Evolutionary conservation across 2,888 invertebrate species (phyloP).

Genomic region (Drosophila falleni): DNA sequence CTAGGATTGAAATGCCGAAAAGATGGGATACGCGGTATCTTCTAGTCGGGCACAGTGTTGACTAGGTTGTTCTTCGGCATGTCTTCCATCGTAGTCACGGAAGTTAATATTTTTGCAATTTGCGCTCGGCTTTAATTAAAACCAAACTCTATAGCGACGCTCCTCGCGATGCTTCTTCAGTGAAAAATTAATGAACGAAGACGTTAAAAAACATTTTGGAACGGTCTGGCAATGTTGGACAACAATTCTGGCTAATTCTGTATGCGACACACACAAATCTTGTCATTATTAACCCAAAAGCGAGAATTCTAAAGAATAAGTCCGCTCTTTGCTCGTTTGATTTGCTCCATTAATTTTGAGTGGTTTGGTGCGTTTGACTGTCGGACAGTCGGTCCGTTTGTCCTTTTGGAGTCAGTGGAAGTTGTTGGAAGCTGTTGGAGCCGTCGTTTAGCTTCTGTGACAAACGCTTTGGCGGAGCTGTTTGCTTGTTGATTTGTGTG

Average conservation of each 20-base stretch:
- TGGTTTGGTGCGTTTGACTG: slow-evolving; percentile 29
- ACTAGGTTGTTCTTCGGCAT: not conserved
- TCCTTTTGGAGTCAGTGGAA: slow-evolving; percentile 13
- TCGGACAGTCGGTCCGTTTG: slow-evolving; percentile 8
- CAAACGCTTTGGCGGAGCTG: slow-evolving; percentile 48
- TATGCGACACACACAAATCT: slow-evolving; percentile 77
- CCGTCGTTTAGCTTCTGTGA: slow-evolving; percentile 63
- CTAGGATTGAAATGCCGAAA: not conserved
- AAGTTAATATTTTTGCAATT: slow-evolving; percentile 72
- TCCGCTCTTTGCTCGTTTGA: slow-evolving; percentile 69
- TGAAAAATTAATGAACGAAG: slow-evolving; percentile 54
- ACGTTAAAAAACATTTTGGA: slow-evolving; percentile 10
- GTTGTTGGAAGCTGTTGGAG: slow-evolving; percentile 3
- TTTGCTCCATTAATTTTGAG: slow-evolving; percentile 77
- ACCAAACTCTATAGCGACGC: slow-evolving; percentile 36
- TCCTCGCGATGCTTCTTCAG: slow-evolving; percentile 13
- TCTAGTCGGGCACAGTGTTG: not conserved
- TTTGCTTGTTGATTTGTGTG: slow-evolving; percentile 73
- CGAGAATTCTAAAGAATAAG: slow-evolving; percentile 12
- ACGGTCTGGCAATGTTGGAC: slow-evolving; percentile 43
- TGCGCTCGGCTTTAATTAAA: slow-evolving; percentile 64
- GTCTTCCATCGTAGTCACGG: slow-evolving; percentile 17
- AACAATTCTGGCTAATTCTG: slow-evolving; percentile 63
- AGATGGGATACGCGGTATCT: not conserved
- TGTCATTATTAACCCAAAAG: slow-evolving; percentile 72